Evolutionary conservation across 2,113 vertebrate genomes (phyloP).

Genomic region (Pterocles orientalis): DNA sequence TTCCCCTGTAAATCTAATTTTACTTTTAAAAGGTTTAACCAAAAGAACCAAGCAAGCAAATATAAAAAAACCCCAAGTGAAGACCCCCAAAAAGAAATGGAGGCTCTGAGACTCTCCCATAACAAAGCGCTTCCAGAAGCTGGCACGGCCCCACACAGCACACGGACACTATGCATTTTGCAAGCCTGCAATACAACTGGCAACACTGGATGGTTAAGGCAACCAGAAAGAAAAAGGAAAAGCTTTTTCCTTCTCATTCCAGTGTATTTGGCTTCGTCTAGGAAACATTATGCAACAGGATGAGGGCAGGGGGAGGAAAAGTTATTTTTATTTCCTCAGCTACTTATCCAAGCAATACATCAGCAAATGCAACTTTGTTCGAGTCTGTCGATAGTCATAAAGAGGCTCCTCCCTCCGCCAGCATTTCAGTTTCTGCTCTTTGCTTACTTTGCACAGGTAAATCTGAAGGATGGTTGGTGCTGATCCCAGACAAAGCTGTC

Average conservation of each 20-base stretch:
- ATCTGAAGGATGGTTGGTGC: neutral
- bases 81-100: neutral
- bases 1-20: neutral
- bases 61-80: neutral
- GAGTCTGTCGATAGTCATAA: neutral
- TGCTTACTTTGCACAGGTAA: neutral
- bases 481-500: neutral
- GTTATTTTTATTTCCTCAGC: neutral
- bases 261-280: neutral
- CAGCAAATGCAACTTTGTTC: neutral
- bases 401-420: neutral
- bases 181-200: neutral
- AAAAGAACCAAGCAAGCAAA: neutral
- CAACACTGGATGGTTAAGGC: neutral
- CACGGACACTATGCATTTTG: fast-evolving
- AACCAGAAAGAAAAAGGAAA: neutral
- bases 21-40: neutral
- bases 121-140: neutral
- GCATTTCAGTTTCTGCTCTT: neutral
- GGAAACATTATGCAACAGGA: neutral
- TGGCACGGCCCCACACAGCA: neutral
- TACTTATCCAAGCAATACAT: neutral
- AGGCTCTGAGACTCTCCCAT: neutral
- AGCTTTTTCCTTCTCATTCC: neutral
- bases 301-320: neutral